phyloP scores from a whole-genome alignment of 2,888 invertebrate genomes.

The Standfussiana lucernea region DNA sequence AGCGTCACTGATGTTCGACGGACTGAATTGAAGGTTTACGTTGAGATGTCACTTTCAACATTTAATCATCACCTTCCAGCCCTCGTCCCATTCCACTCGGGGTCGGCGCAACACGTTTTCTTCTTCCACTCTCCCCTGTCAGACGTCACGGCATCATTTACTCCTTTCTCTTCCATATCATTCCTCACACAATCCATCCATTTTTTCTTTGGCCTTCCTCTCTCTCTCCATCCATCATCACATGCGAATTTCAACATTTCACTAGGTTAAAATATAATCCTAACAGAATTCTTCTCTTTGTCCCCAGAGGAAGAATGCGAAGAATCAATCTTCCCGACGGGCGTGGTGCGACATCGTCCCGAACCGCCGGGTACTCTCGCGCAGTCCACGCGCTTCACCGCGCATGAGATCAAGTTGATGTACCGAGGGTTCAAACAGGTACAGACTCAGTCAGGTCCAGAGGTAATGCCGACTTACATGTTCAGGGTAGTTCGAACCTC shows the following conservation, averaged over 20 bases:
- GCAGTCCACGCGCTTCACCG: slow-evolving; percentile 94
- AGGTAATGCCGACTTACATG: too few species aligned
- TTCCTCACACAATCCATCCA: too few species aligned
- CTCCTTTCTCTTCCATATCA: too few species aligned
- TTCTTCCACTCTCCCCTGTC: too few species aligned
- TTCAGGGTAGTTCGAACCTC: too few species aligned
- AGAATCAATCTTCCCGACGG: slow-evolving; percentile 85
- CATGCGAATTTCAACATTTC: background rate
- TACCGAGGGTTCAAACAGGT: slow-evolving; percentile 98
- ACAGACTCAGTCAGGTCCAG: too few species aligned
- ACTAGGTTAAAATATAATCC: background rate
- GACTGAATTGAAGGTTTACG: background rate
- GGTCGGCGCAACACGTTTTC: too few species aligned
- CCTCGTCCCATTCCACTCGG: too few species aligned
- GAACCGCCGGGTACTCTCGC: slow-evolving; percentile 95
- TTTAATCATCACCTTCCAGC: too few species aligned
- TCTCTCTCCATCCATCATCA: too few species aligned
- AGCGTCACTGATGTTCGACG: background rate
- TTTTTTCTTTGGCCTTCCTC: too few species aligned
- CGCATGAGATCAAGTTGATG: slow-evolving; percentile 96
- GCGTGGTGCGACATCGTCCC: slow-evolving; percentile 93
- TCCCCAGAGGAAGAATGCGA: slow-evolving; percentile 93
- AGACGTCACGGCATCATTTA: too few species aligned
- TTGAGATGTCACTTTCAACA: background rate
- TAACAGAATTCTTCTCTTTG: background rate